phyloP scores from a whole-genome alignment of 2,113 vertebrate species.

The Tupaia chinensis region DNA sequence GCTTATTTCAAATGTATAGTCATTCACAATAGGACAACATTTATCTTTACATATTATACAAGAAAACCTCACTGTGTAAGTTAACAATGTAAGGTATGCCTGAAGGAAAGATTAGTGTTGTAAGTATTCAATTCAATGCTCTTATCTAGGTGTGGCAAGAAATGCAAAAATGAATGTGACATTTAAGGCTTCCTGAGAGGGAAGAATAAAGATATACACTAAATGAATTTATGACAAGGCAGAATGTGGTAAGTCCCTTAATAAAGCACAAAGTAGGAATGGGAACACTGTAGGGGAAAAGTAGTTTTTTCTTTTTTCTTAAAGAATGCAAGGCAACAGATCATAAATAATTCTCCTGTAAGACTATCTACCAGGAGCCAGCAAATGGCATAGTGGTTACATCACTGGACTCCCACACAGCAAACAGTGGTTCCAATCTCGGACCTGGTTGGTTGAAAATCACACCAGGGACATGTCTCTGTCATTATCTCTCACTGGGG shows the following conservation, averaged over 20 bases:
- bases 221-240: not conserved
- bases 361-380: not conserved
- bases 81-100: not conserved
- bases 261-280: not conserved
- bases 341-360: not conserved
- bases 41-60: not conserved
- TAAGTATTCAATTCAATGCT: not conserved
- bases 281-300: not conserved
- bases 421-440: no score
- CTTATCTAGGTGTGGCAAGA: not conserved
- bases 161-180: not conserved
- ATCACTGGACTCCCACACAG: no score
- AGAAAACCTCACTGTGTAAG: not conserved
- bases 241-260: not conserved
- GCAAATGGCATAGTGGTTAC: no score
- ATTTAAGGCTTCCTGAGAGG: not conserved
- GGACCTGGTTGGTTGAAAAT: no score
- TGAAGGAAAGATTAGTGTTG: slow-evolving; percentile 19
- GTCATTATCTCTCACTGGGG: no score
- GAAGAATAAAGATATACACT: not conserved
- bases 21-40: not conserved
- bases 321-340: not conserved
- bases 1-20: slow-evolving; percentile 3
- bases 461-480: no score
- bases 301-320: not conserved